Conservation (phyloP, 1,140 invertebrate genomes). For the Listronotus oregonensis region DNA sequence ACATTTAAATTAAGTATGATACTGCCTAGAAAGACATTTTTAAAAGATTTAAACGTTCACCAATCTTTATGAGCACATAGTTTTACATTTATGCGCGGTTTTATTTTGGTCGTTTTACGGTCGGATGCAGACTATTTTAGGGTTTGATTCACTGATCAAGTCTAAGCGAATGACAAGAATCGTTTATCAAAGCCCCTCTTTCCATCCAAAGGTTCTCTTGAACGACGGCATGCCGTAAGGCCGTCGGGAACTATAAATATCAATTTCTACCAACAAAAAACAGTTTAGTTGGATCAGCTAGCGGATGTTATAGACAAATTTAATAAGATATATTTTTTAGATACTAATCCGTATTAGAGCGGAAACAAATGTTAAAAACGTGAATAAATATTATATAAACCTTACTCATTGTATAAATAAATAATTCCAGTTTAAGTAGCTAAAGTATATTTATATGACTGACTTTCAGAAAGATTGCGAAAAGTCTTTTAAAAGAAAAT, state of each 20-base stretch:
- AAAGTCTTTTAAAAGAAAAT: too few relatives aligned
- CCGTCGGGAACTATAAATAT: conserved; percentile 15
- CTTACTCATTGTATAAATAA: too few relatives aligned
- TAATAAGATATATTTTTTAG: not conserved
- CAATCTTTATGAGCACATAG: not conserved
- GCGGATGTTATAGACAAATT: conserved; percentile 12
- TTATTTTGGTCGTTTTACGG: conserved; percentile 46
- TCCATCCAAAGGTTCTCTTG: conserved; percentile 11
- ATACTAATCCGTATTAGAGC: not conserved
- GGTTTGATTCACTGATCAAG: conserved; percentile 51
- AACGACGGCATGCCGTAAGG: conserved; percentile 8
- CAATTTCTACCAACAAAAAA: conserved; percentile 12
- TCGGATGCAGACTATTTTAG: conserved; percentile 49
- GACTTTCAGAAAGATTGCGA: too few relatives aligned
- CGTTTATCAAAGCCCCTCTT: conserved; percentile 46
- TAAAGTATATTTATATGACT: too few relatives aligned
- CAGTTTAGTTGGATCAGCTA: not conserved
- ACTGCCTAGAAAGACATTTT: too few relatives aligned
- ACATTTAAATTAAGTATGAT: too few relatives aligned
- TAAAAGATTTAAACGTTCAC: not conserved
- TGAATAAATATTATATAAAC: too few relatives aligned
- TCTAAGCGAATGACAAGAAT: conserved; percentile 47
- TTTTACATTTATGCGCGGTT: conserved; percentile 17
- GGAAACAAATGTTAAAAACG: too few relatives aligned
- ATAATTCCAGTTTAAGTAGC: too few relatives aligned